Evolutionary conservation across 2,113 vertebrate species (phyloP), one percentile per base, ranked within the genome.

Genomic region (Callorhinus ursinus): DNA sequence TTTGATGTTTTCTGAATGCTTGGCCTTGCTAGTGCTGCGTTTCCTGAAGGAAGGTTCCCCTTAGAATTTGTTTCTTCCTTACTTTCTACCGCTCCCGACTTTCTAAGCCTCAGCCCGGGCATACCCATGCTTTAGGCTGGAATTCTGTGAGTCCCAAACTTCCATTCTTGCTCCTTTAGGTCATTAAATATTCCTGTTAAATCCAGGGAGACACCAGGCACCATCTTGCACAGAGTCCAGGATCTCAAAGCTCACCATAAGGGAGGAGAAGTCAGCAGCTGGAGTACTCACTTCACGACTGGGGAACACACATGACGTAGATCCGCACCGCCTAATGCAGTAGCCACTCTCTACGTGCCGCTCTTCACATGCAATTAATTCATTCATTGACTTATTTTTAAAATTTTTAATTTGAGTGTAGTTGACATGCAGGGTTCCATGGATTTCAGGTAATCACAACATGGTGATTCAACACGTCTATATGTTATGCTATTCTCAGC

Each of bases 1-100:
- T 28, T n/a, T 67, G 86, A 81, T 59, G 59, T 57, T 97, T 97
- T 84, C 57, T 22, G 11, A 82, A 72, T 5, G 42, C n/a, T 71
- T 84, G 79, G 53, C 49, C 26, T 85, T 87, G 51, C 5, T 1
- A 18, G n/a, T 0, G 5, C 22, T 65, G 33, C 0, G 5, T 26
- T 85, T 77, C 46, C 12, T 72, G 7, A 2, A 12, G 51, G 24
- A 4, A 6, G 5, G 18, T 46, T 81, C 33, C 31, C 83, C 16
- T 22, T 4, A 24, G 31, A 12, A n/a, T 11, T 18, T 49, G 77
- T 33, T 15, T 36, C 33, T 76, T 28, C 31, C 55, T 71, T 42
- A 1, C n/a, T 61, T 22, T 24, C 0, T 0, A 11, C 4, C 0
- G 2, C 9, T 71, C 61, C 33, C 61, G 65, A 15, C n/a, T 74